phyloP scores from a whole-genome alignment of 2,888 invertebrate species.

The Drosophila colorata region DNA sequence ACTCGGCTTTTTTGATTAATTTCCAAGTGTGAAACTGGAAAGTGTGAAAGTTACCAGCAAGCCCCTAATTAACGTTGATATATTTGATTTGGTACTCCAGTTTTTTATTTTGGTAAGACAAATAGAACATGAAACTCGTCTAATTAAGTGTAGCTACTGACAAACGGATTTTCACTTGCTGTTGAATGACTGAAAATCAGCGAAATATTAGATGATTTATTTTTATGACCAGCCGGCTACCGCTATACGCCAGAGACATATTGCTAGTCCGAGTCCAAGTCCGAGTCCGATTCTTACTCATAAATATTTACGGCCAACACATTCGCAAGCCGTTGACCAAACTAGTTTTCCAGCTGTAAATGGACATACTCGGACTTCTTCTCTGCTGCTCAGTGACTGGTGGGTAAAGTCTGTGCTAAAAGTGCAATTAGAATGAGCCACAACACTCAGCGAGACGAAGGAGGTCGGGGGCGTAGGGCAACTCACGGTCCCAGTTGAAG shows the following conservation, averaged over 20 bases:
- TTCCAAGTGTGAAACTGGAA: conserved; percentile 71
- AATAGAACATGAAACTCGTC: conserved; percentile 66
- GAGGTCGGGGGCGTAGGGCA: conserved; percentile 60
- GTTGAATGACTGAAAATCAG: conserved; percentile 62
- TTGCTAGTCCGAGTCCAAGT: conserved; percentile 27
- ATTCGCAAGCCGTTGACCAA: conserved; percentile 54
- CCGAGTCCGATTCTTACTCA: conserved; percentile 47
- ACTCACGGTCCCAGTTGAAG: conserved; percentile 16
- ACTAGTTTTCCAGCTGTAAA: conserved; percentile 66
- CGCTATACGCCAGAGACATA: conserved; percentile 54
- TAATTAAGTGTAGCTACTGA: conserved; percentile 52
- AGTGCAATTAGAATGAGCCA: conserved; percentile 67
- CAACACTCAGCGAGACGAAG: conserved; percentile 33
- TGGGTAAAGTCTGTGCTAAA: conserved; percentile 54
- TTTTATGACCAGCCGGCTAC: conserved; percentile 51
- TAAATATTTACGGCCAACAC: conserved; percentile 71
- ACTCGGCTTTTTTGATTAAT: conserved; percentile 58
- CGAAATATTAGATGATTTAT: conserved; percentile 69
- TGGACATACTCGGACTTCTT: conserved; percentile 33
- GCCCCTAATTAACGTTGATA: conserved; percentile 69
- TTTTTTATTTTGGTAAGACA: conserved; percentile 42
- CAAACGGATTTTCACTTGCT: conserved; percentile 57
- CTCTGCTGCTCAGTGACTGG: conserved; percentile 15
- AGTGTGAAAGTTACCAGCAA: conserved; percentile 70
- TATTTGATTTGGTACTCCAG: conserved; percentile 53